Base-by-base conservation (phyloP, 2,113 vertebrate genomes). In the Saccopteryx bilineata region DNA sequence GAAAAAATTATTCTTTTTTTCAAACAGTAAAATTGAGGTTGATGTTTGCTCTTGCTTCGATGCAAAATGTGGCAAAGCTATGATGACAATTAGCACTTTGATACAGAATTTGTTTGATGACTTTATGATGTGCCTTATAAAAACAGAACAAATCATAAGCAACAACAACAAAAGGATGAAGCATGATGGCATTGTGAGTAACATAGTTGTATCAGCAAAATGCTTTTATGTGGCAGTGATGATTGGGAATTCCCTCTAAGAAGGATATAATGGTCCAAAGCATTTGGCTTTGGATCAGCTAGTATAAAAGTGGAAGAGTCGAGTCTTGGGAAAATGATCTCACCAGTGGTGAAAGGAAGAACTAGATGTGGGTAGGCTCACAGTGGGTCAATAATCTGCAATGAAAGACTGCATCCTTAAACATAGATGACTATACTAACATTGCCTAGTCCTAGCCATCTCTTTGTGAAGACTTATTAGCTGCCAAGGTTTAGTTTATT, bases 341-440 rank as follows among this genome's bases (percentile, higher is more conserved):
- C 68, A 60, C 8, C 17, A 8, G 0, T 21, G 48, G 9, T n/a
- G 19, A 90, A 71, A 74, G 39, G 84, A 88, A 26, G 39, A 92
- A 96, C 97, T 6, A 26, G 63, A 71, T 39, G 58, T 24, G 33
- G 14, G 3, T 74, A 63, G 56, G 24, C 19, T 76, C 79, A 21
- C 61, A 71, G 26, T 33, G 71, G 90, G 93, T 96, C 88, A 81
- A 61, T 89, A 87, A n/a, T 86, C 54, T 60, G n/a, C 85, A 60
- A 24, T 81, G 95, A 80, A 66, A 82, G 94, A 93, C 93, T 21
- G 61, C 0, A 0, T 14, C 91, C 75, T 97, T 75, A 79, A 61
- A 7, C 68, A 63, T 39, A 13, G 93, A 65, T 60, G 54, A 46
- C 26, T 78, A 93, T 86, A 86, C 78, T 90, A 96, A 88, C 87